Evolutionary conservation across 2,113 vertebrate species (phyloP).

Genomic region (Gadus macrocephalus): DNA sequence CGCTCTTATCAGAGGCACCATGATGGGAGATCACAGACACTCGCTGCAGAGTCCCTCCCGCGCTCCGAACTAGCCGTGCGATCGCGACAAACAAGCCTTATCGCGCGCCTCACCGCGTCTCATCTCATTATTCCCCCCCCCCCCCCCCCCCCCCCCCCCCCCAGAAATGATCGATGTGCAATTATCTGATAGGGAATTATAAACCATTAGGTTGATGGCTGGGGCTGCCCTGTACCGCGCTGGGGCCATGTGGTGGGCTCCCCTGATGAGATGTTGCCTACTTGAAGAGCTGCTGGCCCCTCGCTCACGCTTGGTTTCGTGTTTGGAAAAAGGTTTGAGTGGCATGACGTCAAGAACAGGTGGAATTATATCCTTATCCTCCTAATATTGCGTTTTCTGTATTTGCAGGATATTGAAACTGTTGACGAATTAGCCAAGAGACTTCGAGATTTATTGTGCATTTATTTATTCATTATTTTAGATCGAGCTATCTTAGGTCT

Average conservation of each 20-base stretch:
- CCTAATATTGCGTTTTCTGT: too few species aligned
- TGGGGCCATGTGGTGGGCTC: slow-evolving; percentile 40
- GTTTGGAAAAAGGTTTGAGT: too few species aligned
- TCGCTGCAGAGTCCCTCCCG: slow-evolving; percentile 53
- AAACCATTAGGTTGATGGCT: slow-evolving; percentile 61
- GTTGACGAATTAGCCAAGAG: too few species aligned
- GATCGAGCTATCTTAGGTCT: too few species aligned
- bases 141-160: slow-evolving; percentile 39
- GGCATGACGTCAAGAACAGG: too few species aligned
- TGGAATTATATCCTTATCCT: too few species aligned
- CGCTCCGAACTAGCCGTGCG: slow-evolving; percentile 40
- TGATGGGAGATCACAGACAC: slow-evolving; percentile 62
- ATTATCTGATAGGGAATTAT: slow-evolving; percentile 73
- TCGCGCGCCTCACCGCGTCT: slow-evolving; percentile 52
- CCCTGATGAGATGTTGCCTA: slow-evolving; percentile 43
- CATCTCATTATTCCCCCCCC: slow-evolving; percentile 61
- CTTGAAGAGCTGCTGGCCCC: slow-evolving; percentile 29
- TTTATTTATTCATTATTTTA: too few species aligned
- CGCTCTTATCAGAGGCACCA: slow-evolving; percentile 55
- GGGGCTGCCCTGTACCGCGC: slow-evolving; percentile 54
- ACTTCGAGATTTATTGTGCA: too few species aligned
- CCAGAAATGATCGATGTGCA: slow-evolving; percentile 71
- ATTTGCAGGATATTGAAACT: too few species aligned
- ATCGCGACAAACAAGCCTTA: slow-evolving; percentile 63
- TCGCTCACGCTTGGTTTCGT: too few species aligned